Base-by-base conservation (phyloP, 2,113 vertebrate genomes). In the Anguilla rostrata region DNA sequence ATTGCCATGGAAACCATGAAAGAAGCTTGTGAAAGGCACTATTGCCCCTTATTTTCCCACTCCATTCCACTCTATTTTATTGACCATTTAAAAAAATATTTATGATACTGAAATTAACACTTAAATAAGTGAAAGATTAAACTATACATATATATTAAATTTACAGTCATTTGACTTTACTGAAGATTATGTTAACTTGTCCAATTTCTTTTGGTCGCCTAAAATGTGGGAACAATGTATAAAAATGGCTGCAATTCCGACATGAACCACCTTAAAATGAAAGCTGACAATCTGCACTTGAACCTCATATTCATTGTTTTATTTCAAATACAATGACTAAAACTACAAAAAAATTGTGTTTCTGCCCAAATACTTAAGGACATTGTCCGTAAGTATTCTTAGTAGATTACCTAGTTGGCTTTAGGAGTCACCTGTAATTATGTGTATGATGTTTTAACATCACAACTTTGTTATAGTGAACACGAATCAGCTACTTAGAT, bases 111-210 rank as follows among this genome's bases (percentile, higher is more conserved):
- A 20, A 18, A 81, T 16, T 43, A 81, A 81, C 34, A 34, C 34
- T 40, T 40, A 34, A 34, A 12, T 20, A 39, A 39, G 79, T 16
- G 79, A 22, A 39, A 78, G 46, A 53, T 57, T 0, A 34, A 46
- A 7, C 66, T 18, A 16, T 14, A 15, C 15, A 20, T 60, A 60
- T 34, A 12, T 20, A 87, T 88, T 87, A 90, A 1, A 8, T 1
- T 46, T 46, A 86, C 80, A 90, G 12, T 12, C 82, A 78, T 56
- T 71, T 34, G 57, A 56, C 22, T 29, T 9, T 83, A 39, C 12
- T 39, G 80, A 15, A 82, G 20, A 26, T 15, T 8, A 34, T 34
- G 34, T 34, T 34, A 34, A 34, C 34, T 34, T 34, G 34, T 34
- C 34, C 34, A 34, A 34, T 34, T 34, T 34, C 34, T 34, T 34